These are phyloP conservation scores for Pandemis cinnamomeana DNA, from an alignment of 2,888 invertebrate species.

Conservation along the genomic window DNA sequence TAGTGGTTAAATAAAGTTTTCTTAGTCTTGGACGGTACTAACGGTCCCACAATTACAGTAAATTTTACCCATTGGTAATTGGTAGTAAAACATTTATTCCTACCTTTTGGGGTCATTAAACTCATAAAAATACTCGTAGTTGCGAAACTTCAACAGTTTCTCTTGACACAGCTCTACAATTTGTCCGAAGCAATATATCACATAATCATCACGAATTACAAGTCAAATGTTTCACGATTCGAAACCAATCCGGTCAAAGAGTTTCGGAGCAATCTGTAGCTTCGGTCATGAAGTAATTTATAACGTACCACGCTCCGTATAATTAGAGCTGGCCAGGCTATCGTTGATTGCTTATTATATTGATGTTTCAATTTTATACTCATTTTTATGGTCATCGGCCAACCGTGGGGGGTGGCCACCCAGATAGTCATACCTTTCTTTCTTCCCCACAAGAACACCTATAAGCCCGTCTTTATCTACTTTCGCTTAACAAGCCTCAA, in stretches of 20 bases:
- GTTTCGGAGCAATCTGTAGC: constrained; percentile 75
- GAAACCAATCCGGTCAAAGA: constrained; percentile 19
- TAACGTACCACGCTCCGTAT: constrained; percentile 77
- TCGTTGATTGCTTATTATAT: constrained; percentile 84
- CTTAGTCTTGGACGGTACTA: not conserved
- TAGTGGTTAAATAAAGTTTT: too few species aligned
- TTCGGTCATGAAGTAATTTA: constrained; percentile 75
- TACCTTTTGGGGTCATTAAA: not conserved
- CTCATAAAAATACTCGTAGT: not conserved
- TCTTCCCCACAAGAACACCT: constrained; percentile 51
- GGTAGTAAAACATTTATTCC: not conserved
- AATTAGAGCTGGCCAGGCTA: constrained; percentile 75
- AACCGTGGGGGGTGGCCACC: constrained; percentile 85
- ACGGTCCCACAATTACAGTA: not conserved
- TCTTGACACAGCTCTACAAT: constrained; percentile 21
- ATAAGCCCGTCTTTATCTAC: constrained; percentile 69
- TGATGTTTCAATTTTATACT: constrained; percentile 85
- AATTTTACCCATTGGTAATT: not conserved
- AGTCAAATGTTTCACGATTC: constrained; percentile 31
- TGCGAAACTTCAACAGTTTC: constrained; percentile 8
- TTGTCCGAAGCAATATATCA: constrained; percentile 36
- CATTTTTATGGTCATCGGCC: constrained; percentile 85
- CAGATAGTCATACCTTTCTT: constrained; percentile 65
- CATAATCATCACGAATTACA: constrained; percentile 34
- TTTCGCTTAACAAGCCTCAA: constrained; percentile 61